A percentile compares a stretch with the other conserved stretches of the same genome.
Evolutionary conservation across 2,888 invertebrate genomes (phyloP).

Genomic region (Nycteola revayana): DNA sequence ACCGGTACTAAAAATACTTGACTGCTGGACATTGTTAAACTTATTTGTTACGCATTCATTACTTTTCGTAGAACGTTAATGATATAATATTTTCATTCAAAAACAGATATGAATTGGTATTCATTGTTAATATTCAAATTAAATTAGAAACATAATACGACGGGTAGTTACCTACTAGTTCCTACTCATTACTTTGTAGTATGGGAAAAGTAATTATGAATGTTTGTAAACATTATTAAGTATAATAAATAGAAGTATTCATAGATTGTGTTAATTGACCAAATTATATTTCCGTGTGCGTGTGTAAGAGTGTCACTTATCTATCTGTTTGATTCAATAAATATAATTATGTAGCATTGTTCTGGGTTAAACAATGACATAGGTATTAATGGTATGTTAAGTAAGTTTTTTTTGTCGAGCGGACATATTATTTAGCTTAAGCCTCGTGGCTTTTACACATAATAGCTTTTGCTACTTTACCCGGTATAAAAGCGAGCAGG

Average conservation of each 20-base stretch:
- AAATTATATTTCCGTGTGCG: conserved; percentile 35
- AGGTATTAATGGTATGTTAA: too few relatives aligned
- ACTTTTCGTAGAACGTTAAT: too few relatives aligned
- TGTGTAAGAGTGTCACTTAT: conserved; percentile 37
- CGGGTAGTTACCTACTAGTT: too few relatives aligned
- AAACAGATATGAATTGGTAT: conserved; percentile 12
- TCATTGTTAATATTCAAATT: conserved; percentile 10
- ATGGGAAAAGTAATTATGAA: conserved; percentile 33
- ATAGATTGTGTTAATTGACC: conserved; percentile 41
- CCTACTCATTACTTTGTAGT: conserved; percentile 5
- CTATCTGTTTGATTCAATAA: conserved; percentile 36
- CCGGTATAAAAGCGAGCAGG: too few relatives aligned
- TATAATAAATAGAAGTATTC: conserved; percentile 23
- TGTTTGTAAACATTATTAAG: conserved; percentile 36
- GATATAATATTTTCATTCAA: conserved; percentile 3
- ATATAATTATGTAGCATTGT: conserved; percentile 60
- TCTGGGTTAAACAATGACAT: conserved; percentile 46
- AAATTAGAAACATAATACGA: conserved; percentile 21
- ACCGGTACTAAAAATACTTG: conserved; percentile 20
- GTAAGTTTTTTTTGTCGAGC: too few relatives aligned
- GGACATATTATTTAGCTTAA: too few relatives aligned
- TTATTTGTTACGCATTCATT: conserved; percentile 17
- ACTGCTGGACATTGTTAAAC: conserved; percentile 23
- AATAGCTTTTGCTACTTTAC: too few relatives aligned
- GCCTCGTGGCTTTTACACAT: too few relatives aligned